Percentiles rank a stretch among this genome's conserved stretches.
These are phyloP conservation scores for Pterois miles DNA, from an alignment of 2,797 vertebrate genomes.

Conservation along the genomic window DNA sequence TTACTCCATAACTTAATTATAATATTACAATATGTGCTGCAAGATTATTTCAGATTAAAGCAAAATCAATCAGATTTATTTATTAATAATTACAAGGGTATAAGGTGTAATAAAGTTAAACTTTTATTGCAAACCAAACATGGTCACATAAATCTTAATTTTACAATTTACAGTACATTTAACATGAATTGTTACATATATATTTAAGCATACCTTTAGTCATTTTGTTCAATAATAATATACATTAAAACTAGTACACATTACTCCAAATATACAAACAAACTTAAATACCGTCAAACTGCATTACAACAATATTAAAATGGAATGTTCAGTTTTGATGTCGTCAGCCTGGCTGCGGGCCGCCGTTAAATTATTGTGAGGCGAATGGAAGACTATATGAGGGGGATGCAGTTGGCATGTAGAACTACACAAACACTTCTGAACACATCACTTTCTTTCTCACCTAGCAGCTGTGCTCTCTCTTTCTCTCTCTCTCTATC, in stretches of 20 bases:
- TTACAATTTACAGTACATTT: constrained; percentile 98
- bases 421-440: constrained; percentile 39
- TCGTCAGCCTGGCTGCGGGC: constrained; percentile 81
- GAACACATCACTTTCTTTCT: constrained; percentile 42
- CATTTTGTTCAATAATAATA: constrained; percentile 87
- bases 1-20: constrained; percentile 17
- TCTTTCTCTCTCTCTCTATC: constrained; percentile 39
- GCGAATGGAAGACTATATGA: constrained; percentile 84
- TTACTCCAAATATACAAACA: constrained; percentile 92
- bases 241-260: constrained; percentile 95
- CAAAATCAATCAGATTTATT: background rate
- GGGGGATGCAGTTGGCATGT: constrained; percentile 77
- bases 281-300: constrained; percentile 93
- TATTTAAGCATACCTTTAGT: constrained; percentile 88
- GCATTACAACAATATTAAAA: constrained; percentile 90
- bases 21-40: no score
- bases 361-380: constrained; percentile 70
- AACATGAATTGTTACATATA: constrained; percentile 88
- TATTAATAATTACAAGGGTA: background rate
- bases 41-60: background rate
- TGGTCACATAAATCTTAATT: constrained; percentile 90
- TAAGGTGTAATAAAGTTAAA: constrained; percentile 84
- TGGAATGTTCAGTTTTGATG: constrained; percentile 89
- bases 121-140: constrained; percentile 98
- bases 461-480: constrained; percentile 70